phyloP scores from a whole-genome alignment of 2,888 invertebrate genomes.

The Alviniconcha strummeri region DNA sequence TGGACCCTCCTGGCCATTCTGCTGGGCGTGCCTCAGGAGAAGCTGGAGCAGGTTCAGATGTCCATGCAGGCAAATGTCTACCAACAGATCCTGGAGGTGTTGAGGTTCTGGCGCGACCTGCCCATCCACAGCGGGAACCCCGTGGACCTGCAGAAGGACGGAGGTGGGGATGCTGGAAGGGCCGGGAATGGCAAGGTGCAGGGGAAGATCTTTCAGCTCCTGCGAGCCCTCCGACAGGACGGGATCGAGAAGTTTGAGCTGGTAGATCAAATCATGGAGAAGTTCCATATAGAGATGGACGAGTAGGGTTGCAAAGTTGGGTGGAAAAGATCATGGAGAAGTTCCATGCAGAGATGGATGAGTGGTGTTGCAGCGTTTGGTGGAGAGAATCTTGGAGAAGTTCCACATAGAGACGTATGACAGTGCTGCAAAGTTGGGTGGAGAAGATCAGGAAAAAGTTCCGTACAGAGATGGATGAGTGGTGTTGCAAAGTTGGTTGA shows the following conservation, averaged over 20 bases:
- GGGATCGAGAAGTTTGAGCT: conserved; percentile 39
- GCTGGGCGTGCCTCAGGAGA: conserved; percentile 71
- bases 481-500: no score
- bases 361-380: neutral
- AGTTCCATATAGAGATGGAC: neutral
- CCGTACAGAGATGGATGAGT: no score
- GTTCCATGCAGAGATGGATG: no score
- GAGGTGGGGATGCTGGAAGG: conserved; percentile 27
- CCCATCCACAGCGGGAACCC: conserved; percentile 14
- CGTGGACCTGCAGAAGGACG: neutral
- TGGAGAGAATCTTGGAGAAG: neutral
- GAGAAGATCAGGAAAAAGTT: no score
- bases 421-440: no score
- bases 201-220: conserved; percentile 44
- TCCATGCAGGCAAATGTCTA: conserved; percentile 51
- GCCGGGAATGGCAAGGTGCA: conserved; percentile 4
- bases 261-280: conserved; percentile 35
- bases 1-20: conserved; percentile 73
- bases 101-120: conserved; percentile 45
- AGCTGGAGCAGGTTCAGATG: conserved; percentile 73
- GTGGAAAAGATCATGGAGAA: no score
- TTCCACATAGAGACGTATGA: no score
- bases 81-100: conserved; percentile 49
- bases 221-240: conserved; percentile 44
- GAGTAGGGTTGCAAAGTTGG: neutral